A percentile compares a stretch with the other conserved stretches of the same genome.
These are phyloP conservation scores for Heliothis subflexa DNA, from an alignment of 1,140 invertebrate genomes.

Conservation along the genomic window DNA sequence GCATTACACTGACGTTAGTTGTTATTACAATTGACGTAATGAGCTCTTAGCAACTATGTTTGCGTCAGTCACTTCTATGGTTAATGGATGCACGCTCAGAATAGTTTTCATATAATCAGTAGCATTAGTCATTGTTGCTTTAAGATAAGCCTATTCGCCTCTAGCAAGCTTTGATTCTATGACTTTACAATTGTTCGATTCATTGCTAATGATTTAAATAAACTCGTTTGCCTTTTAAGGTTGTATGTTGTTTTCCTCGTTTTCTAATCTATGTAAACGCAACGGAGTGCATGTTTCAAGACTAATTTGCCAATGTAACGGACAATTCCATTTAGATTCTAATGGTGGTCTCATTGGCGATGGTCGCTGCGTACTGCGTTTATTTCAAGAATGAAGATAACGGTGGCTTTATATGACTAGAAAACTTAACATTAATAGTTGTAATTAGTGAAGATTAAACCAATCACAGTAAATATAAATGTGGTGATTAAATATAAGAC, in stretches of 20 bases:
- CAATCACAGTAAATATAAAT: not conserved
- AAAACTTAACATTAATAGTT: not conserved
- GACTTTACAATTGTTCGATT: conserved; percentile 22
- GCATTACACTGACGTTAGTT: conserved; percentile 5
- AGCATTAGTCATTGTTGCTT: conserved; percentile 54
- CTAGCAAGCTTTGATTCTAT: not conserved
- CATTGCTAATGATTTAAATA: conserved; percentile 12
- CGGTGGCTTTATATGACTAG: not conserved
- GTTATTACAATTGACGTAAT: conserved; percentile 38
- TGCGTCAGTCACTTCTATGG: conserved; percentile 49
- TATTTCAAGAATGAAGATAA: not conserved
- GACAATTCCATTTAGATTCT: conserved; percentile 41
- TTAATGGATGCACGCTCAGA: conserved; percentile 49
- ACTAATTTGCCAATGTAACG: conserved; percentile 43
- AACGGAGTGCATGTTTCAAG: conserved; percentile 19
- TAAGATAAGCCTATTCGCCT: conserved; percentile 51
- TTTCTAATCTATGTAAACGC: conserved; percentile 34
- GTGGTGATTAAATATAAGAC: conserved; percentile 14
- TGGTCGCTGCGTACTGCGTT: not conserved
- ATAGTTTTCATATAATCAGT: conserved; percentile 38
- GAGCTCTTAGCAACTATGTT: conserved; percentile 33
- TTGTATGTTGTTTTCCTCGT: conserved; percentile 29
- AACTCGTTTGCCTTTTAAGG: conserved; percentile 28
- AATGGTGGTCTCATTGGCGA: conserved; percentile 20
- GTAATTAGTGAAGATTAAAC: conserved; percentile 3